These are phyloP conservation scores for Octomys mimax DNA, from an alignment of 2,797 vertebrate genomes.

Conservation along the genomic window DNA sequence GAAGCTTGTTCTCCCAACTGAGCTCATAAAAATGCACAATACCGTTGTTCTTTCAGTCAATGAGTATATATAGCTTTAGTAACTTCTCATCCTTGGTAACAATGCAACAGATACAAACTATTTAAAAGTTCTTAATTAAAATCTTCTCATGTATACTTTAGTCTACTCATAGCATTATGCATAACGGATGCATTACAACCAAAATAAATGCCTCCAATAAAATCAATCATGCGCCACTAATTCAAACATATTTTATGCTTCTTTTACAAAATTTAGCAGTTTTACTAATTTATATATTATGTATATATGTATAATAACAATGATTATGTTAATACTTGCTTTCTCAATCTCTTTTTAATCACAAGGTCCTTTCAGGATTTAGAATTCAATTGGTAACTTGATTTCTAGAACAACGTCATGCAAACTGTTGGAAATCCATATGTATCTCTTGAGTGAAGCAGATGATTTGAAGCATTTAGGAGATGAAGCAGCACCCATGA, in stretches of 20 bases:
- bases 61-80: not conserved
- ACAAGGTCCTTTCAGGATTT: not conserved
- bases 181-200: not conserved
- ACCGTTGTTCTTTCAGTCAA: not conserved
- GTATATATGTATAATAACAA: not conserved
- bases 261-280: constrained; percentile 29
- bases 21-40: not conserved
- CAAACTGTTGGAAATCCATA: not conserved
- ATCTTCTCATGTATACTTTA: constrained; percentile 61
- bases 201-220: constrained; percentile 48
- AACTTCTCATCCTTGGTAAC: constrained; percentile 39
- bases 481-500: not conserved
- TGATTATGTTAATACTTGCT: not conserved
- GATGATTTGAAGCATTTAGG: not conserved
- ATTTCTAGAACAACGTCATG: constrained; percentile 27
- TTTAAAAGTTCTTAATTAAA: constrained; percentile 69
- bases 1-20: not conserved
- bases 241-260: not conserved
- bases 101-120: not conserved
- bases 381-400: not conserved
- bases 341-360: constrained; percentile 60
- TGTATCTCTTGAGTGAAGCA: not conserved
- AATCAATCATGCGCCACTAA: not conserved
- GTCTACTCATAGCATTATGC: constrained; percentile 37
- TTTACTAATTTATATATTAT: not conserved